phyloP scores from a whole-genome alignment of 2,888 invertebrate species.

The Lepidocyrtinus sp. region DNA sequence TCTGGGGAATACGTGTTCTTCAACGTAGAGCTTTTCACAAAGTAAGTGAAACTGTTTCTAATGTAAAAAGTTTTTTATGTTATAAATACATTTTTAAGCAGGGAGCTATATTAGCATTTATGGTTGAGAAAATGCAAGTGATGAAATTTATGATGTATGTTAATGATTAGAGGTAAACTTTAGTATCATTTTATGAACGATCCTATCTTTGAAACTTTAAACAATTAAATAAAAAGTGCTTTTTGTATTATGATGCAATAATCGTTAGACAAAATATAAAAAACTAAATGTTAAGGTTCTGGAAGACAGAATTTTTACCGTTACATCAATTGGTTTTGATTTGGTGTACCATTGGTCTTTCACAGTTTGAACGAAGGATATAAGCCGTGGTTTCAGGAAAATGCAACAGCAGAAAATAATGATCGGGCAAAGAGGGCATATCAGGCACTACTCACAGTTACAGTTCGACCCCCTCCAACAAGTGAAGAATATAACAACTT shows the following conservation, averaged over 20 bases:
- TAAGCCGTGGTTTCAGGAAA: slow-evolving; percentile 89
- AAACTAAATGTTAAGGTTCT: no score
- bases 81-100: no score
- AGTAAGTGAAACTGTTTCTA: slow-evolving; percentile 78
- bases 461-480: slow-evolving; percentile 83
- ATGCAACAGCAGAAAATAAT: slow-evolving; percentile 87
- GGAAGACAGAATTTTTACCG: no score
- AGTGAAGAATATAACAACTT: slow-evolving; percentile 83
- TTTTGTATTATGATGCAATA: no score
- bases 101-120: no score
- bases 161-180: no score
- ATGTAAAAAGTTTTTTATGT: neutral
- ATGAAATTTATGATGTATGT: no score
- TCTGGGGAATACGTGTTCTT: slow-evolving; percentile 99
- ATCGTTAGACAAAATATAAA: no score
- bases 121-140: no score
- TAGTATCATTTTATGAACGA: no score
- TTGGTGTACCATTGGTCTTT: slow-evolving; percentile 40
- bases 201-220: no score
- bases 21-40: slow-evolving; percentile 96
- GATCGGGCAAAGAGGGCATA: slow-evolving; percentile 88
- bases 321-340: neutral
- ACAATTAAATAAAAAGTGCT: no score
- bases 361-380: slow-evolving; percentile 77
- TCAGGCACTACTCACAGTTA: slow-evolving; percentile 89